Conservation (phyloP, 2,888 invertebrate genomes). For the Drosophila nr. fundita region DNA sequence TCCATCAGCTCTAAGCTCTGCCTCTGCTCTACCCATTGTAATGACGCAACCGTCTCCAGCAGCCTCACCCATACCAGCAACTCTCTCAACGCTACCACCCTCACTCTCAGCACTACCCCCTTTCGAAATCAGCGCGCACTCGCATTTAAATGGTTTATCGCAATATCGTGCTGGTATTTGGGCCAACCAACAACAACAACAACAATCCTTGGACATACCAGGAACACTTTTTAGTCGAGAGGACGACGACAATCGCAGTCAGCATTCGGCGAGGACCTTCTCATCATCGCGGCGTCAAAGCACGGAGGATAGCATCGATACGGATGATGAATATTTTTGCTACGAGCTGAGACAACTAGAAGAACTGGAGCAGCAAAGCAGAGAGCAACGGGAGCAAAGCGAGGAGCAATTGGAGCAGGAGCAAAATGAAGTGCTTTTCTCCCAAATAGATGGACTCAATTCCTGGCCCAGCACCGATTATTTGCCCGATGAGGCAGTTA, state of each 20-base stretch:
- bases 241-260: constrained; percentile 94
- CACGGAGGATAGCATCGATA: constrained; percentile 96
- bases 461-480: constrained; percentile 77
- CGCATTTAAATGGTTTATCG: constrained; percentile 9
- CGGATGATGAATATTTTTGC: constrained; percentile 97
- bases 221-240: constrained; percentile 84
- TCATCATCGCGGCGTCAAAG: constrained; percentile 95
- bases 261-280: constrained; percentile 94
- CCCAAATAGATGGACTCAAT: constrained; percentile 68
- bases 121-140: neutral
- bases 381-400: constrained; percentile 83
- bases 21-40: neutral
- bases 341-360: constrained; percentile 94
- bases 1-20: neutral
- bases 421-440: constrained; percentile 66
- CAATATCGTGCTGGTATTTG: constrained; percentile 86
- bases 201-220: constrained; percentile 90
- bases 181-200: constrained; percentile 84
- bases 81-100: neutral
- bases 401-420: neutral
- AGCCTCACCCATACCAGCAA: neutral
- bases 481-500: constrained; percentile 89
- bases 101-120: neutral
- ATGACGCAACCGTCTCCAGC: neutral
- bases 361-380: constrained; percentile 90